phyloP scores from a whole-genome alignment of 2,888 invertebrate species.

The Carcina quercana region DNA sequence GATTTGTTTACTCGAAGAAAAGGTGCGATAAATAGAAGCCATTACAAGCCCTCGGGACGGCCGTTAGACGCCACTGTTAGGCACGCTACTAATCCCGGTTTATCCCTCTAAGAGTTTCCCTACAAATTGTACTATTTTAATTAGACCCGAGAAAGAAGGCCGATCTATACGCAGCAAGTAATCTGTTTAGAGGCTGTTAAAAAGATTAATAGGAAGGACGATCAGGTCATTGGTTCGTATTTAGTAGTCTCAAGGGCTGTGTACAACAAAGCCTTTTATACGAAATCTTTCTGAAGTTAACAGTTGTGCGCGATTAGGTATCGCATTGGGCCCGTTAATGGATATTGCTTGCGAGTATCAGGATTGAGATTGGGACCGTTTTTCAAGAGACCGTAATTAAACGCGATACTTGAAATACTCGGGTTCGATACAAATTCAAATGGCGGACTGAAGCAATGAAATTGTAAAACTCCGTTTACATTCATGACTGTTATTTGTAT shows the following conservation, averaged over 20 bases:
- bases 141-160: constrained; percentile 30
- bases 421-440: too few relatives aligned
- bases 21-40: constrained; percentile 1
- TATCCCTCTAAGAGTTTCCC: constrained; percentile 14
- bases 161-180: constrained; percentile 18
- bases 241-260: constrained; percentile 47
- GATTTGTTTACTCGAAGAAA: constrained; percentile 1
- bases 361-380: constrained; percentile 16
- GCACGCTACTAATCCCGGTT: constrained; percentile 10
- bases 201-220: constrained; percentile 55
- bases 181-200: constrained; percentile 47
- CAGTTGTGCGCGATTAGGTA: constrained; percentile 35
- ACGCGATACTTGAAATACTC: constrained; percentile 12
- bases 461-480: too few relatives aligned
- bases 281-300: constrained; percentile 23
- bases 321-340: constrained; percentile 23
- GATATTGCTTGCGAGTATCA: constrained; percentile 25
- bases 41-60: not conserved
- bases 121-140: constrained; percentile 33
- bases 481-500: too few relatives aligned
- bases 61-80: constrained; percentile 1
- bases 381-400: constrained; percentile 20
- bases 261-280: constrained; percentile 25
- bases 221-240: constrained; percentile 45
- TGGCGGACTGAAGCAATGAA: too few relatives aligned